Evolutionary conservation across 1,140 invertebrate species (phyloP).

Genomic region (Saccostrea glomerata): DNA sequence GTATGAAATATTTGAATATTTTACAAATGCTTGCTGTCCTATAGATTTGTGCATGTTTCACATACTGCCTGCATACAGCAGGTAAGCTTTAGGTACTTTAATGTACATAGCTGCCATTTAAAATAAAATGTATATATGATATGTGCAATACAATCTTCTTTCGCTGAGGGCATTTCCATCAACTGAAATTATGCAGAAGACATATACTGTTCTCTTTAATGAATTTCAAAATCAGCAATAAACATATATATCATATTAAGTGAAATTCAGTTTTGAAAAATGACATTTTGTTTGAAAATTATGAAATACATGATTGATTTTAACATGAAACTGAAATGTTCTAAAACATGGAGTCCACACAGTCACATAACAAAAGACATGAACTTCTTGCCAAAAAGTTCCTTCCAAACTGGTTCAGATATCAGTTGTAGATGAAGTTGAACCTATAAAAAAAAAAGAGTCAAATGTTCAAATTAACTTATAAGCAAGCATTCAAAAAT

Average conservation of each 20-base stretch:
- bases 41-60: too few species aligned
- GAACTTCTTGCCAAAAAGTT: neutral
- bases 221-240: neutral
- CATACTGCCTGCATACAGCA: neutral
- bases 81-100: neutral
- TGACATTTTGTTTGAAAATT: neutral
- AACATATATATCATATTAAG: neutral
- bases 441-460: constrained; percentile 46
- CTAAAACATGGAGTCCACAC: neutral
- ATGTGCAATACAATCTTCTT: constrained; percentile 5
- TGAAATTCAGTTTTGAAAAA: neutral
- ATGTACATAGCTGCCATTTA: neutral
- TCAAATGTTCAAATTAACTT: neutral
- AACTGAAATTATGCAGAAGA: constrained; percentile 11
- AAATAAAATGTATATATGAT: neutral
- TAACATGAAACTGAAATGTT: neutral
- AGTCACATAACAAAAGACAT: neutral
- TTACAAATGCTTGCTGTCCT: too few species aligned
- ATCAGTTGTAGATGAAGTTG: constrained; percentile 55
- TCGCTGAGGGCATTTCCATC: constrained; percentile 14
- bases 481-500: neutral
- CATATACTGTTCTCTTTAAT: neutral
- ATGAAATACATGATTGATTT: neutral
- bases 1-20: too few species aligned
- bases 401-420: neutral